phyloP scores from a whole-genome alignment of 1,140 invertebrate species.

The roundworm (Caenorhabditis elegans) region WBcel235 BX284605.5:11460501-11461000 shows the following conservation, averaged over 20 bases:
- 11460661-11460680: slow-evolving; percentile 51
- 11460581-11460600: slow-evolving; percentile 57
- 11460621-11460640: slow-evolving; percentile 46
- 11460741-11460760: slow-evolving; percentile 41
- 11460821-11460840: slow-evolving; percentile 55
- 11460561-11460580: slow-evolving; percentile 49
- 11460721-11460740: slow-evolving; percentile 52
- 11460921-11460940: slow-evolving; percentile 59
- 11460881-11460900: slow-evolving; percentile 62
- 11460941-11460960: slow-evolving; percentile 59
- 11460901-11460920: slow-evolving; percentile 44
- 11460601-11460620: slow-evolving; percentile 48
- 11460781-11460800: slow-evolving; percentile 54
- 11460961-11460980: slow-evolving; percentile 53
- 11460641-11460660: slow-evolving; percentile 48
- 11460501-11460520: slow-evolving; percentile 50
- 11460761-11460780: slow-evolving; percentile 48
- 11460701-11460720: slow-evolving; percentile 54
- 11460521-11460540: too few relatives aligned
- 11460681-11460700: slow-evolving; percentile 58
- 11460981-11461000: slow-evolving; percentile 47
- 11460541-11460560: too few relatives aligned
- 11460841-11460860: slow-evolving; percentile 58
- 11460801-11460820: slow-evolving; percentile 58
- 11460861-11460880: slow-evolving; percentile 60